Evolutionary conservation across 2,888 invertebrate genomes (phyloP).

Genomic region (Melipona beecheii): DNA sequence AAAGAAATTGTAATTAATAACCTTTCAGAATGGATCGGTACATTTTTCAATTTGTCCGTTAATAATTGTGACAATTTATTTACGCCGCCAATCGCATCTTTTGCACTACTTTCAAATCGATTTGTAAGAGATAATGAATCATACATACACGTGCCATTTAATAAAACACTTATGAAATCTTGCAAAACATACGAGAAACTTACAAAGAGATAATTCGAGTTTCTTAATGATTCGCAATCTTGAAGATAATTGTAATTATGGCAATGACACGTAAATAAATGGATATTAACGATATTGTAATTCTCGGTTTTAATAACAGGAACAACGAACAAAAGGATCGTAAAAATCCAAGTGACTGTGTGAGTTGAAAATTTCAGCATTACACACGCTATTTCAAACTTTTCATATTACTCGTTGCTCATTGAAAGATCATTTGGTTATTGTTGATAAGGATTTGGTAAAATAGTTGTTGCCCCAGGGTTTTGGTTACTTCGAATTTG

Average conservation of each 20-base stretch:
- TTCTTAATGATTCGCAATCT: neutral
- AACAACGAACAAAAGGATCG: conserved; percentile 47
- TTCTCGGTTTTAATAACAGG: conserved; percentile 45
- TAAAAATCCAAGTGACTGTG: conserved; percentile 55
- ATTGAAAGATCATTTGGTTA: conserved; percentile 12
- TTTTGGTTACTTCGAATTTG: conserved; percentile 29
- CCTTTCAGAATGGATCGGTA: neutral
- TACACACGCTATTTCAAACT: conserved; percentile 58
- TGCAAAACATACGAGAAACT: conserved; percentile 12
- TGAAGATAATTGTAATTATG: neutral
- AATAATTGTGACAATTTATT: neutral
- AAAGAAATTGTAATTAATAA: neutral
- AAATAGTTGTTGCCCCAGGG: conserved; percentile 12
- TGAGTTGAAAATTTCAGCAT: conserved; percentile 66
- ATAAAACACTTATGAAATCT: neutral
- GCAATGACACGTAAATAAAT: neutral
- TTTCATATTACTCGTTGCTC: conserved; percentile 11
- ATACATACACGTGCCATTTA: neutral
- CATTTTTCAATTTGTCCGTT: neutral
- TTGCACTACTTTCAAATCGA: conserved; percentile 3
- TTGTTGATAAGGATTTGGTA: conserved; percentile 4
- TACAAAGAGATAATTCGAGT: neutral
- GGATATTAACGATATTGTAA: conserved; percentile 24
- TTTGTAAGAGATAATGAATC: neutral
- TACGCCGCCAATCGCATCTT: neutral